Evolutionary conservation across 2,888 invertebrate genomes (phyloP).

Genomic region (Pollenia angustigena): DNA sequence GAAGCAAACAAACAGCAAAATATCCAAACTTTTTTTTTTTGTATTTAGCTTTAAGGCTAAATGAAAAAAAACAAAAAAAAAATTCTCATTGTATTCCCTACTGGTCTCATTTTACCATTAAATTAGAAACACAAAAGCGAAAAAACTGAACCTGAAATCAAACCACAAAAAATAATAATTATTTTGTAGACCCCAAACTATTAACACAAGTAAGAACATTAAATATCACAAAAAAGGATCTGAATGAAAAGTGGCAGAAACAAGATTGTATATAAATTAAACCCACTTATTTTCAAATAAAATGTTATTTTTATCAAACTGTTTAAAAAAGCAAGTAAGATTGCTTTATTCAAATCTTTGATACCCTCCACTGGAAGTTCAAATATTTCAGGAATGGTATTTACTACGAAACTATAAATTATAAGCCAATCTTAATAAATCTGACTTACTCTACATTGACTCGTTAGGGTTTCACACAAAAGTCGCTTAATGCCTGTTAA

Average conservation of each 20-base stretch:
- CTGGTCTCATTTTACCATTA: slow-evolving; percentile 38
- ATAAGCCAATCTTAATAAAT: no score
- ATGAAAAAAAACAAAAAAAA: neutral
- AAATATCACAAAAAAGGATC: slow-evolving; percentile 10
- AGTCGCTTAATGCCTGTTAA: no score
- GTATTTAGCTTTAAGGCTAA: slow-evolving; percentile 57
- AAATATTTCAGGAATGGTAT: no score
- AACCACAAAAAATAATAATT: slow-evolving; percentile 68
- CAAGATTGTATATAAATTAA: neutral
- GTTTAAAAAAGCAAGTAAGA: neutral
- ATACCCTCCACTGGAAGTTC: no score
- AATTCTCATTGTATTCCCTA: slow-evolving; percentile 21
- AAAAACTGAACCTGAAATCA: slow-evolving; percentile 16
- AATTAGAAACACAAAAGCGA: slow-evolving; percentile 43
- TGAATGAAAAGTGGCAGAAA: no score
- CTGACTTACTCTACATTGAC: no score
- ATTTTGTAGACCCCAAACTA: slow-evolving; percentile 66
- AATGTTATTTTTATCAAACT: slow-evolving; percentile 66
- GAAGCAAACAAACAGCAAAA: slow-evolving; percentile 15
- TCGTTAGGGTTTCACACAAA: no score
- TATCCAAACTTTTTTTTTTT: slow-evolving; percentile 7
- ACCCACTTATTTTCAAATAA: slow-evolving; percentile 68
- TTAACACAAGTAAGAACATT: slow-evolving; percentile 42
- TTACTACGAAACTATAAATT: no score
- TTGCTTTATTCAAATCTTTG: neutral